Conservation (phyloP, 1,140 invertebrate genomes). For the Pantala flavescens region DNA sequence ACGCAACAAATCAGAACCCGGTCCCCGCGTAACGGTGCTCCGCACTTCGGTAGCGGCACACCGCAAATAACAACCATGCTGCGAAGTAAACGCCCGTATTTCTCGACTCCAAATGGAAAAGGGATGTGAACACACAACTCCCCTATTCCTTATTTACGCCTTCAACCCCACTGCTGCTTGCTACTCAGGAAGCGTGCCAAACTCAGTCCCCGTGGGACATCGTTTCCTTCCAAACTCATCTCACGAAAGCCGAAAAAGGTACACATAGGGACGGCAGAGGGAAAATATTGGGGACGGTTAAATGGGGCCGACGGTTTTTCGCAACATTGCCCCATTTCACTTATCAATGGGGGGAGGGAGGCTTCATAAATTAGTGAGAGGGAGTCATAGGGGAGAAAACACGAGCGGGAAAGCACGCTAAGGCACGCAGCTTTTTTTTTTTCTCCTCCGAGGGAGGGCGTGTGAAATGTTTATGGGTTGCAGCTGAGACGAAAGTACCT, state of each 20-base stretch:
- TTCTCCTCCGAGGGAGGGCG: not conserved
- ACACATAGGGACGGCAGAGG: not conserved
- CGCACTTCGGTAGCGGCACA: too few relatives aligned
- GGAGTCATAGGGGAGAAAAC: not conserved
- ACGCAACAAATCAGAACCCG: too few relatives aligned
- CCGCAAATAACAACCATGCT: too few relatives aligned
- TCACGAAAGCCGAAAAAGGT: not conserved
- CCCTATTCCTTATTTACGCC: not conserved
- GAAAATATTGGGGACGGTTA: not conserved
- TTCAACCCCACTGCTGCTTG: not conserved
- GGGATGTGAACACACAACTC: not conserved
- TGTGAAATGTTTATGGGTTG: not conserved
- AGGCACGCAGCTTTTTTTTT: not conserved
- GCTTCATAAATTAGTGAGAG: conserved; percentile 1
- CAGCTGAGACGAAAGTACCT: not conserved
- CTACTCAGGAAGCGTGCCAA: conserved; percentile 1
- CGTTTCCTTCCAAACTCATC: not conserved
- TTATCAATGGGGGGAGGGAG: not conserved
- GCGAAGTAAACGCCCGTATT: too few relatives aligned
- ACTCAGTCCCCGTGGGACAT: not conserved
- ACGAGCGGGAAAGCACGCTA: not conserved
- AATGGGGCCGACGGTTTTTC: conserved; percentile 7
- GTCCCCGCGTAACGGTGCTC: too few relatives aligned
- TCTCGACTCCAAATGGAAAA: too few relatives aligned
- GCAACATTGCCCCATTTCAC: conserved; percentile 4